Conservation (phyloP, 2,797 vertebrate species). For the Passerculus sandwichensis region DNA sequence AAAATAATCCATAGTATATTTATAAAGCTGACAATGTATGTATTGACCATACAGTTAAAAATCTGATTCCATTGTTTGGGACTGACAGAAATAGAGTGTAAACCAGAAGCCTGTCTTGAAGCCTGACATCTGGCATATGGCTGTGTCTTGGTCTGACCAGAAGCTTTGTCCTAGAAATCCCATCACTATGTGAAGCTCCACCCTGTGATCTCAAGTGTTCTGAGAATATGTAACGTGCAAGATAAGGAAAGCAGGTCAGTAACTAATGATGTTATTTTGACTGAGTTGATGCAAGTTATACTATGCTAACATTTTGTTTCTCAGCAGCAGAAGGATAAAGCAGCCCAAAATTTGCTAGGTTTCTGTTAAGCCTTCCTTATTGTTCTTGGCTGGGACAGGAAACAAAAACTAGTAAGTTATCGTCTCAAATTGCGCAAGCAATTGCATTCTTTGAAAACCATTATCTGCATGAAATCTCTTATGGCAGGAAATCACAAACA, state of each 20-base stretch:
- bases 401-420: conserved; percentile 33
- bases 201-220: not conserved
- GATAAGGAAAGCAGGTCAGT: not conserved
- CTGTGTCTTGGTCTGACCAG: not conserved
- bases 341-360: not conserved
- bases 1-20: not conserved
- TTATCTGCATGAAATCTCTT: conserved; percentile 57
- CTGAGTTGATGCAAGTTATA: not conserved
- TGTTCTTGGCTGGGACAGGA: conserved; percentile 33
- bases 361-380: conserved; percentile 31
- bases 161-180: not conserved
- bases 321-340: not conserved
- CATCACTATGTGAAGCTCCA: not conserved
- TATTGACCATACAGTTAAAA: not conserved
- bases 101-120: not conserved
- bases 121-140: not conserved
- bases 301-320: not conserved
- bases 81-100: not conserved
- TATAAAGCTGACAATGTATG: not conserved
- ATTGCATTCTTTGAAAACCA: conserved; percentile 59
- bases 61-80: not conserved
- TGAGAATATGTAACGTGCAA: not conserved
- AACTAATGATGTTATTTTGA: not conserved
- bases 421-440: conserved; percentile 3
- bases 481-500: conserved; percentile 57